phyloP scores from a whole-genome alignment of 2,888 invertebrate species.

The Orgyia antiqua region DNA sequence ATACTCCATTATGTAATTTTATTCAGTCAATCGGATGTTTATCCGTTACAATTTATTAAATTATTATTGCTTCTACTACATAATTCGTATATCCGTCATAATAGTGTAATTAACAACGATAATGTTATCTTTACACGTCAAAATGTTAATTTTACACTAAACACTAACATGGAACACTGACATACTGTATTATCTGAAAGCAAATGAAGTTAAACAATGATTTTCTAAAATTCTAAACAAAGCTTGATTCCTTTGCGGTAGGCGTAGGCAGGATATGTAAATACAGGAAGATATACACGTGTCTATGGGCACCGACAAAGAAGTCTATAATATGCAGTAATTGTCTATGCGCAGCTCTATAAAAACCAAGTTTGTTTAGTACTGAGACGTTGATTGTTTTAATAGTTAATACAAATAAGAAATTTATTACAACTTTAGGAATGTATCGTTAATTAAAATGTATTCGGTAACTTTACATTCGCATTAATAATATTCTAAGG shows the following conservation, averaged over 20 bases:
- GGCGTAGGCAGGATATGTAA: slow-evolving; percentile 46
- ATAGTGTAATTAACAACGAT: slow-evolving; percentile 1
- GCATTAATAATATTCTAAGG: too few relatives aligned
- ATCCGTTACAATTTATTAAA: too few relatives aligned
- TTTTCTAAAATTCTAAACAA: slow-evolving; percentile 26
- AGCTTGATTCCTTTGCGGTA: slow-evolving; percentile 43
- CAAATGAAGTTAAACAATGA: slow-evolving; percentile 28
- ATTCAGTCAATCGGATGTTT: too few relatives aligned
- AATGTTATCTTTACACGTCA: slow-evolving; percentile 3
- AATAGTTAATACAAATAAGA: too few relatives aligned
- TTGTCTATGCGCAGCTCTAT: slow-evolving; percentile 9
- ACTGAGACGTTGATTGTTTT: too few relatives aligned
- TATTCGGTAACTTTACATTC: slow-evolving; percentile 1
- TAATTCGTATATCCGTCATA: too few relatives aligned
- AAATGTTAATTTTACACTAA: slow-evolving; percentile 10
- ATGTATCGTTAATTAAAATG: neutral
- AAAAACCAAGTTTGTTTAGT: slow-evolving; percentile 5
- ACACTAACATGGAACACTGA: slow-evolving; percentile 31
- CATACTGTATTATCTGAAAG: slow-evolving; percentile 36
- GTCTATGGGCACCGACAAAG: slow-evolving; percentile 41
- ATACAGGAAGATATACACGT: slow-evolving; percentile 48
- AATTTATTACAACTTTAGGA: neutral
- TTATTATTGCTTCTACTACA: too few relatives aligned
- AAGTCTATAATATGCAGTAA: slow-evolving; percentile 28
- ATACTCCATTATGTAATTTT: too few relatives aligned